Evolutionary conservation across 2,888 invertebrate species (phyloP), one percentile per base, ranked within the genome.

Genomic region (Philereme transversata): DNA sequence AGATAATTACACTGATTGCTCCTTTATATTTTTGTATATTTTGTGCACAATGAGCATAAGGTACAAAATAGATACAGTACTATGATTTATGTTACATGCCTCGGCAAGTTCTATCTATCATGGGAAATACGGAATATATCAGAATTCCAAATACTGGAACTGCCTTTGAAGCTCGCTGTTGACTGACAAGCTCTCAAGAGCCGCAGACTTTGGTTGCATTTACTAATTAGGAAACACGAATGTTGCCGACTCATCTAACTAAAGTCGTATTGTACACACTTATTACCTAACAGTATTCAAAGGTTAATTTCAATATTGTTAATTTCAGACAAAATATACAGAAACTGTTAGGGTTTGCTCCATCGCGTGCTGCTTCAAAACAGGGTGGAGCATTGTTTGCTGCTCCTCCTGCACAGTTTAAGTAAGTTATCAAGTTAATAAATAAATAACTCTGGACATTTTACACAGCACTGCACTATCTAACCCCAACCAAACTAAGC

Each of bases 31-130:
- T 87, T 93, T 99, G 58, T 99, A 99, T 87, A 99, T 99, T 80
- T 93, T 99, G 56, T 99, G 99, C 88, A 99, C 99, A 38, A 99
- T 99, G 99, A 99, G 99, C 50, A 99, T 99, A 69, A 94, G 97
- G 93, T 68, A 51, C 40, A 22, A 22, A 22, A 22, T 22, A 22
- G 3, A 22, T 22, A 22, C 22, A 22, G 46, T 35, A 97, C 96
- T 93, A 94, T 94, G 40, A 40, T 4, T 40, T 40, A 6, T 40
- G 4, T 40, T 8, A 5, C 4, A 22, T 22, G 22, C 22, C 22
- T 22, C 22, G 22, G 22, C 22, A 22, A 22, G 22, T 22, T 22
- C 1, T 3, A 3, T 22, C 22, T 22, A 22, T 22, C 22, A 22
- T 22, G 22, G 22, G 22, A 22, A 22, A 22, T 22, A 22, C 22